Evolutionary conservation across 2,888 invertebrate species (phyloP).

Genomic region (Heliconius cydno): DNA sequence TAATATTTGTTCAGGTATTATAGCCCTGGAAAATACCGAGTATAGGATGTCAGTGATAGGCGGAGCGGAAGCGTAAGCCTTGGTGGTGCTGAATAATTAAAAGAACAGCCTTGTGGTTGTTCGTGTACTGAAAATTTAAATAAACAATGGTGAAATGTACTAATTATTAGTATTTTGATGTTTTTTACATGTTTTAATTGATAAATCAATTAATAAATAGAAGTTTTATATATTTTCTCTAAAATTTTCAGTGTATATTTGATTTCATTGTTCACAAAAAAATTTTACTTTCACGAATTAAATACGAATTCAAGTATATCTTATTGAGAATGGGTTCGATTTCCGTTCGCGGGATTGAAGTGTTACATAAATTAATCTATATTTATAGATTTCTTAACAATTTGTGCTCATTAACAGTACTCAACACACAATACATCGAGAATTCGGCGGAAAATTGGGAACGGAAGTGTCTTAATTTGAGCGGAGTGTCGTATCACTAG

Average conservation of each 20-base stretch:
- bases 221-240: no score
- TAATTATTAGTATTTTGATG: neutral
- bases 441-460: no score
- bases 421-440: no score
- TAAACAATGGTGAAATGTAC: neutral
- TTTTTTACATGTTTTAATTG: neutral
- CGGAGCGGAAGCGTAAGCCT: slow-evolving; percentile 51
- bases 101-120: neutral
- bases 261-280: neutral
- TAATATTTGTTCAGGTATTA: slow-evolving; percentile 68
- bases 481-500: no score
- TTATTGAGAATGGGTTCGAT: no score
- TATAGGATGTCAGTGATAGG: slow-evolving; percentile 45
- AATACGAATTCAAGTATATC: no score
- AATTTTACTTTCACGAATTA: no score
- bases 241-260: neutral
- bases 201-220: neutral
- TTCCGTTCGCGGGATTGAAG: no score
- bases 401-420: no score
- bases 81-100: neutral
- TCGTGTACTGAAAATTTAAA: neutral
- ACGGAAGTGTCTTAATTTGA: no score
- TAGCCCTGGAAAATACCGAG: slow-evolving; percentile 62
- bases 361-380: no score
- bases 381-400: no score